Conservation (phyloP, 2,888 invertebrate genomes). For the Nymphalis urticae region DNA sequence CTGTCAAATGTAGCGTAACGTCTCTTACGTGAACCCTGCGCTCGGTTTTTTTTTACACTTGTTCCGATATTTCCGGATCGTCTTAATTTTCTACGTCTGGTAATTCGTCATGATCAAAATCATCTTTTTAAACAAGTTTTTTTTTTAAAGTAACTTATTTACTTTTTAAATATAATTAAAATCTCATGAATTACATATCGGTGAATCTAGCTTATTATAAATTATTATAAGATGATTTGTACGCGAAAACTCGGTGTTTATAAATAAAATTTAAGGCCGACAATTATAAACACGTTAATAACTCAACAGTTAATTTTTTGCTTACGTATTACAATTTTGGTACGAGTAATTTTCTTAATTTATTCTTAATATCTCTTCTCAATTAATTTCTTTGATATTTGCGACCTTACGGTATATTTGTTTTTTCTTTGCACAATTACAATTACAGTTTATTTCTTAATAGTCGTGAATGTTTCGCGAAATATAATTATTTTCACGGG, state of each 20-base stretch:
- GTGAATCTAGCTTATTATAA: too few relatives aligned
- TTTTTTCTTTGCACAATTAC: conserved; percentile 17
- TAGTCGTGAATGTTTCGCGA: conserved; percentile 30
- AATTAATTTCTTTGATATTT: conserved; percentile 34
- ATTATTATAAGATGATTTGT: background rate
- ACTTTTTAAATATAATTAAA: too few relatives aligned
- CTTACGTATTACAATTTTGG: conserved; percentile 32
- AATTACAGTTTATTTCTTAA: conserved; percentile 18
- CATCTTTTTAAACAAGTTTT: conserved; percentile 1
- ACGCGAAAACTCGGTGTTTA: conserved; percentile 17
- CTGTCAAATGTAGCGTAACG: conserved; percentile 55
- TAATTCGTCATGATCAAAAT: conserved; percentile 17
- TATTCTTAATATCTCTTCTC: conserved; percentile 36
- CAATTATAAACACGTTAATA: conserved; percentile 34
- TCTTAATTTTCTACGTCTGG: conserved; percentile 37
- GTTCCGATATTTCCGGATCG: conserved; percentile 45
- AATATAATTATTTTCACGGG: conserved; percentile 29
- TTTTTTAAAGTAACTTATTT: background rate
- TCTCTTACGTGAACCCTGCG: conserved; percentile 51
- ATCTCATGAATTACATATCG: too few relatives aligned
- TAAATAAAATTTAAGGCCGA: conserved; percentile 30
- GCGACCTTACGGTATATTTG: conserved; percentile 33
- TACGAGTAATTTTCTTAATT: conserved; percentile 32
- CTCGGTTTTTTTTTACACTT: conserved; percentile 57
- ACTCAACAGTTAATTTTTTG: conserved; percentile 33